Base-by-base conservation (phyloP, 2,888 invertebrate genomes). In the Mimumesa dahlbomi region DNA sequence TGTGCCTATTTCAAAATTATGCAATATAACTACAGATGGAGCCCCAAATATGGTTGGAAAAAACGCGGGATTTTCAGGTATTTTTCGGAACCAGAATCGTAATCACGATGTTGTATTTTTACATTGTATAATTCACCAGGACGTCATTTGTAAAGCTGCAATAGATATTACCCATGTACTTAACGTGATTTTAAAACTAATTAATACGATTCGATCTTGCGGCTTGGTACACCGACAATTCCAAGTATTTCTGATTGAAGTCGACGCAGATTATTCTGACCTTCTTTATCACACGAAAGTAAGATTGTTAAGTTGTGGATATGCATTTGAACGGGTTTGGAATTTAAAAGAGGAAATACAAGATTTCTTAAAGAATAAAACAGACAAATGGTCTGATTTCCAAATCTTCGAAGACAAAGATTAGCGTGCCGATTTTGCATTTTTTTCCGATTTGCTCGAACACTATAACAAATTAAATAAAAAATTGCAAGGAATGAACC, bases 21-120 rank as follows among this genome's bases (percentile, higher is more conserved):
- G 25, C 7, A 36, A 18, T 2, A 18, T 57, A 19, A n/a, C 50
- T 14, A 65, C 64, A 6, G 64, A 45, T 45, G 64, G 64, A 52
- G 45, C 64, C 0, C 52, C 57, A 16, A 38, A 50, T 7, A 46
- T 65, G 57, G 13, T 36, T 1, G 40, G 14, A 2, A 25, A 25
- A 29, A 25, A 38, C 7, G 25, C 0, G n/a, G 53, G 62, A 13
- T 16, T 38, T 18, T n/a, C 45, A 16, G 18, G 6, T 2, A 29
- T 34, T 0, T 5, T 62, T 11, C 16, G 18, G 18, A 38, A 16
- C 2, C 13, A 19, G 45, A 52, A 13, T n/a, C 38, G 6, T 21
- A 13, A 45, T 18, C 6, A 16, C 34, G 3, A 11, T 52, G 22
- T 48, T 6, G n/a, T n/a, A n/a, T n/a, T n/a, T n/a, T n/a, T 50